These are phyloP conservation scores for Nesogale talazaci DNA, from an alignment of 2,113 vertebrate species.

Conservation along the genomic window DNA sequence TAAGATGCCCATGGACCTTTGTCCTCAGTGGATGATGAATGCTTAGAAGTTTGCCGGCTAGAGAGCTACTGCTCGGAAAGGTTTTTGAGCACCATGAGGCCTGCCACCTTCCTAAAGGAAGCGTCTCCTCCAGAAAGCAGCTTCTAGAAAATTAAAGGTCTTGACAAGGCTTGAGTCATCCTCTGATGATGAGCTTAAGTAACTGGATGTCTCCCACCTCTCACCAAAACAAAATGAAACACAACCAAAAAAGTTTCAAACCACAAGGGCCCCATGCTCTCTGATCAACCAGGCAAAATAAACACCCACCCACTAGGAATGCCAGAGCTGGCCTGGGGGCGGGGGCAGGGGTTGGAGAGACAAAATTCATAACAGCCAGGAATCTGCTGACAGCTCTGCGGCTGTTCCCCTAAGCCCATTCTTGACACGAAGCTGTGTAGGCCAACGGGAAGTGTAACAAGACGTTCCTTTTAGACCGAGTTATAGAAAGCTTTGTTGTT, in stretches of 20 bases:
- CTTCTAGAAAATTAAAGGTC: rapidly evolving
- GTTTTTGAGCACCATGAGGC: background rate
- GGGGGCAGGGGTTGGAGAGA: background rate
- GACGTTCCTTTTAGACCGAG: background rate
- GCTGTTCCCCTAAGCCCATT: background rate
- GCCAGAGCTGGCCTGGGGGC: background rate
- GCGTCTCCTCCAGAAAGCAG: background rate
- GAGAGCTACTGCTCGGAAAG: background rate
- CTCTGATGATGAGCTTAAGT: too few relatives aligned
- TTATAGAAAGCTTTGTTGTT: background rate
- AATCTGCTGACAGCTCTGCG: background rate
- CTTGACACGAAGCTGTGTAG: background rate
- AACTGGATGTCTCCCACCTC: background rate
- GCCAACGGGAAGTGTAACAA: background rate
- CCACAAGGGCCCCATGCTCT: background rate
- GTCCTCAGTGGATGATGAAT: background rate
- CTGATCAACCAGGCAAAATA: background rate
- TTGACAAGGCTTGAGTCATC: background rate
- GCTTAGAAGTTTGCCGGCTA: background rate
- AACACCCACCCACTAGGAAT: background rate
- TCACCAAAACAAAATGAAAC: background rate
- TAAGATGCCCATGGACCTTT: background rate
- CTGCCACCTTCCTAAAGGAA: background rate
- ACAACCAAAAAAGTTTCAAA: background rate
- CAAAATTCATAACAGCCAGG: background rate